Conservation (phyloP, 1,140 invertebrate species). For the Dryas iulia region DNA sequence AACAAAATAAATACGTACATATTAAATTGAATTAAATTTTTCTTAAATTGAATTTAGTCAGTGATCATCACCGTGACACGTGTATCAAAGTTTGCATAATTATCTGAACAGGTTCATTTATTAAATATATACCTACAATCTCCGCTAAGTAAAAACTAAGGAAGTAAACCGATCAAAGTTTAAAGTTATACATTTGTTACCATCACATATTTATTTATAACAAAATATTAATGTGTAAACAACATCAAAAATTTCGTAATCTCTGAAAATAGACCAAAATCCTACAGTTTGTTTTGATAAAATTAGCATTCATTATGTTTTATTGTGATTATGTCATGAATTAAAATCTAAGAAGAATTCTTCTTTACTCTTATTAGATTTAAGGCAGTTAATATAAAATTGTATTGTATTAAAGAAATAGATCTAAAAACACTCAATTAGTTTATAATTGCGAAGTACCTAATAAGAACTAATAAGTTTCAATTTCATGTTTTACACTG, state of each 20-base stretch:
- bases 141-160: constrained; percentile 19
- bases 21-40: neutral
- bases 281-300: neutral
- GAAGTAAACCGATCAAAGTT: constrained; percentile 26
- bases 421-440: neutral
- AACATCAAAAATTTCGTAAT: neutral
- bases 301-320: no score
- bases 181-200: neutral
- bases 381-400: neutral
- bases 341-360: no score
- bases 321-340: no score
- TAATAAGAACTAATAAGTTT: neutral
- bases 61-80: constrained; percentile 20
- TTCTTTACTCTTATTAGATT: neutral
- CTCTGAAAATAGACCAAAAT: neutral
- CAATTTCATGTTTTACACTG: no score
- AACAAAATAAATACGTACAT: neutral
- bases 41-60: no score
- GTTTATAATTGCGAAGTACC: neutral
- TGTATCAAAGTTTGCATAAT: constrained; percentile 27
- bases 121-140: neutral
- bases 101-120: constrained; percentile 7
- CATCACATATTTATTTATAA: neutral
- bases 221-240: neutral
- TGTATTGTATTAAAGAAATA: neutral